Evolutionary conservation across 2,797 vertebrate species (phyloP).

Genomic region (Gadopsis bispinosus): DNA sequence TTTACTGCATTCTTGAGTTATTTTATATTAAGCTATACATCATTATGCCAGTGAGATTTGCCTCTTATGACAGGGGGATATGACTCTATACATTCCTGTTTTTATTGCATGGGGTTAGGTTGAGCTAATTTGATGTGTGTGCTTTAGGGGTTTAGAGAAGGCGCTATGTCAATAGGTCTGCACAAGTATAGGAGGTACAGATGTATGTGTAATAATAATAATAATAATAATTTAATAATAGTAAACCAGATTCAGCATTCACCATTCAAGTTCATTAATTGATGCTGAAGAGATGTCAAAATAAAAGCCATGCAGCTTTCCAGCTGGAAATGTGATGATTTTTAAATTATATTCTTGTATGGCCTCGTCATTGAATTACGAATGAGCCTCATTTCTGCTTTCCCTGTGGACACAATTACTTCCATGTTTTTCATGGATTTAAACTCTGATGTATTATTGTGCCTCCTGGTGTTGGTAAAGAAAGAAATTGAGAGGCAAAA

Average conservation of each 20-base stretch:
- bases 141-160: not conserved
- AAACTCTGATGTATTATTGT: conserved; percentile 63
- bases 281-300: conserved; percentile 27
- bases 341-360: conserved; percentile 16
- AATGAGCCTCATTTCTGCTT: conserved; percentile 62
- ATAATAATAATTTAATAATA: too few relatives aligned
- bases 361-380: conserved; percentile 45
- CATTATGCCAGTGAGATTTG: not conserved
- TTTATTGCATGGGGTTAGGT: not conserved
- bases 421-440: conserved; percentile 61
- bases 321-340: conserved; percentile 34
- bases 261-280: conserved; percentile 1
- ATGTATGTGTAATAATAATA: not conserved
- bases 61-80: not conserved
- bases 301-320: conserved; percentile 34
- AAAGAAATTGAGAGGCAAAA: conserved; percentile 52
- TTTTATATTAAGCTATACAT: too few relatives aligned
- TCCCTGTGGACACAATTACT: conserved; percentile 69
- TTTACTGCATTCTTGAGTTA: not conserved
- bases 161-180: not conserved
- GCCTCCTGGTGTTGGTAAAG: conserved; percentile 67
- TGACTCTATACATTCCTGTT: not conserved
- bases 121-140: not conserved
- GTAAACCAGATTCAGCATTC: conserved; percentile 1
- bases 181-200: not conserved